Percentiles rank a stretch among this genome's conserved stretches.
Evolutionary conservation across 2,888 invertebrate species (phyloP).

Genomic region (Hydropsyche betteni): DNA sequence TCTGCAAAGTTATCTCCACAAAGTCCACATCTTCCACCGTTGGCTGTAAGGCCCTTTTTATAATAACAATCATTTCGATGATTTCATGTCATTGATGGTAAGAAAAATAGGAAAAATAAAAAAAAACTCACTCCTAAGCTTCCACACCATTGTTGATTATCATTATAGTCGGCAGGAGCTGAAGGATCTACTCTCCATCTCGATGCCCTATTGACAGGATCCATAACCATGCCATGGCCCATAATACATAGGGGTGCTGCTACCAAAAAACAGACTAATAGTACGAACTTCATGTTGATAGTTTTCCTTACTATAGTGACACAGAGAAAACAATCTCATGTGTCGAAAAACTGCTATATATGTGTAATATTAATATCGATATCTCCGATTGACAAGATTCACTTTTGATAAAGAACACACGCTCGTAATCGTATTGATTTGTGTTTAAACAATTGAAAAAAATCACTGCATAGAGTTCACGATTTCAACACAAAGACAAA

Average conservation of each 20-base stretch:
- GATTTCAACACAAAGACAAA: no score
- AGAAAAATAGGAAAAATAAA: background rate
- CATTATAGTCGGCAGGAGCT: conserved; percentile 64
- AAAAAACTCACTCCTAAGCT: conserved; percentile 55
- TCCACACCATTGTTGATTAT: conserved; percentile 66
- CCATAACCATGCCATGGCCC: conserved; percentile 66
- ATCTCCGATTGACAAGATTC: no score
- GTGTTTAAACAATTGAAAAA: no score
- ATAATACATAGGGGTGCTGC: conserved; percentile 34
- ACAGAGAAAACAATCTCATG: background rate
- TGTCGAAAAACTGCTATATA: no score
- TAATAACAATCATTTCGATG: background rate
- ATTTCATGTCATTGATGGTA: background rate
- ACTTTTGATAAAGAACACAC: no score
- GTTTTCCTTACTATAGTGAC: no score
- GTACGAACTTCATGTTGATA: background rate
- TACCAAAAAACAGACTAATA: background rate
- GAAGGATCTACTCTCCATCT: conserved; percentile 63
- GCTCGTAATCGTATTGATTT: no score
- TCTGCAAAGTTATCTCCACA: conserved; percentile 65
- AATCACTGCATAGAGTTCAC: no score
- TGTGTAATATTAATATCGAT: no score
- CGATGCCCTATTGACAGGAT: conserved; percentile 65
- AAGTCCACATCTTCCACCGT: conserved; percentile 63
- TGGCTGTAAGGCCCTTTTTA: background rate